These are phyloP conservation scores for Pherbina coryleti DNA, from an alignment of 2,888 invertebrate genomes.

Conservation along the genomic window DNA sequence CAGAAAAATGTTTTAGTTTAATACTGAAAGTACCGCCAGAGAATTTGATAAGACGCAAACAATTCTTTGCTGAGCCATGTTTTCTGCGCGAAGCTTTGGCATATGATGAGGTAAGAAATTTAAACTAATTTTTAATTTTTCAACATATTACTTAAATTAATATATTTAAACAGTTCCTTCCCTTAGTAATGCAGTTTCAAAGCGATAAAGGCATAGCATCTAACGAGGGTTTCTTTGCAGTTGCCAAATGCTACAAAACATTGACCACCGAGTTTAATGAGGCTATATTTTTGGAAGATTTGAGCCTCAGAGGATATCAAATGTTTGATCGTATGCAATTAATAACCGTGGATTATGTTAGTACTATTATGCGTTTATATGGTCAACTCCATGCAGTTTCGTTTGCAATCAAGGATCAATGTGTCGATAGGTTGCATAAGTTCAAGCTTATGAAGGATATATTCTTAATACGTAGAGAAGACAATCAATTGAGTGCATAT, in stretches of 20 bases:
- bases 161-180: constrained; percentile 53
- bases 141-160: too few species aligned
- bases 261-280: constrained; percentile 65
- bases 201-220: constrained; percentile 50
- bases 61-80: constrained; percentile 60
- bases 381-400: constrained; percentile 71
- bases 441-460: constrained; percentile 57
- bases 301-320: constrained; percentile 65
- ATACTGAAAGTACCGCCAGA: constrained; percentile 64
- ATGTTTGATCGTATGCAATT: constrained; percentile 69
- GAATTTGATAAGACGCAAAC: constrained; percentile 58
- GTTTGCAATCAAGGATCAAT: constrained; percentile 64
- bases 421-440: constrained; percentile 51
- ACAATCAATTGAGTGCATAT: constrained; percentile 53
- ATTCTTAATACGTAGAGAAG: constrained; percentile 53
- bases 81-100: constrained; percentile 61
- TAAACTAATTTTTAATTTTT: too few species aligned
- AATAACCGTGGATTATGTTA: constrained; percentile 64
- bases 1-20: constrained; percentile 44
- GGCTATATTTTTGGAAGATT: constrained; percentile 71
- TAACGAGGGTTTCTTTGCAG: constrained; percentile 53
- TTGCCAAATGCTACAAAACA: constrained; percentile 53
- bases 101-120: constrained; percentile 57
- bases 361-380: constrained; percentile 67
- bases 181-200: constrained; percentile 58